Conservation (phyloP, 2,113 vertebrate species). For the Leptocoma aspasia region DNA sequence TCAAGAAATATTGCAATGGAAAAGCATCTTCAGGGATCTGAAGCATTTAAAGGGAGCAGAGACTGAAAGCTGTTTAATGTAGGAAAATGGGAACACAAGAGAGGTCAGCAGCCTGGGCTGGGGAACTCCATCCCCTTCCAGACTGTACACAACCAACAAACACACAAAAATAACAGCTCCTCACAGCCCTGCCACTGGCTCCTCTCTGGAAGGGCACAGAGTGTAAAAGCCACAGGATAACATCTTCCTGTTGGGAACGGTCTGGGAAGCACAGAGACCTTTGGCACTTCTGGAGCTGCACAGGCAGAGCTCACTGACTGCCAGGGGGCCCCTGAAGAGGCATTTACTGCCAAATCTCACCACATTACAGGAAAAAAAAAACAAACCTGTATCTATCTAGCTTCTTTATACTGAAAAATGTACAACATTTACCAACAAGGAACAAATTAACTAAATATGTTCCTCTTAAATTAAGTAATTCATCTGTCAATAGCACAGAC, state of each 20-base stretch:
- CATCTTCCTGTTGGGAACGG: background rate
- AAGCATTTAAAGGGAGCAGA: background rate
- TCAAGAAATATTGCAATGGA: background rate
- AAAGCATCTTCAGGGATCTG: background rate
- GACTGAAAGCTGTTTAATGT: background rate
- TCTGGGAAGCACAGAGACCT: conserved; percentile 1
- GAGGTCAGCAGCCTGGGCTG: background rate
- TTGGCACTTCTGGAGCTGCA: background rate
- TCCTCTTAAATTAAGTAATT: conserved; percentile 13
- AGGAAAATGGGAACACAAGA: background rate
- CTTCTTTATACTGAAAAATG: background rate
- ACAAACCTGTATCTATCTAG: background rate
- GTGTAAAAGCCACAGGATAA: background rate
- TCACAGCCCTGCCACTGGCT: background rate
- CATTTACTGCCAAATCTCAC: conserved; percentile 38
- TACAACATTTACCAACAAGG: conserved; percentile 54
- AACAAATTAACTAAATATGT: conserved; percentile 42
- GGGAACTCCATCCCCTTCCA: background rate
- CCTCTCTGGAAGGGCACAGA: background rate
- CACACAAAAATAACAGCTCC: background rate
- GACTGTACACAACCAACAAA: accelerated
- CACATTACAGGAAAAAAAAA: background rate
- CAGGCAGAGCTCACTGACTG: background rate
- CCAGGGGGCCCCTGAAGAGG: background rate
- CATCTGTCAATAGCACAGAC: conserved; percentile 13